Evolutionary conservation across 2,113 vertebrate genomes (phyloP), one percentile per base, ranked within the genome.

Genomic region (Ciconia maguari): DNA sequence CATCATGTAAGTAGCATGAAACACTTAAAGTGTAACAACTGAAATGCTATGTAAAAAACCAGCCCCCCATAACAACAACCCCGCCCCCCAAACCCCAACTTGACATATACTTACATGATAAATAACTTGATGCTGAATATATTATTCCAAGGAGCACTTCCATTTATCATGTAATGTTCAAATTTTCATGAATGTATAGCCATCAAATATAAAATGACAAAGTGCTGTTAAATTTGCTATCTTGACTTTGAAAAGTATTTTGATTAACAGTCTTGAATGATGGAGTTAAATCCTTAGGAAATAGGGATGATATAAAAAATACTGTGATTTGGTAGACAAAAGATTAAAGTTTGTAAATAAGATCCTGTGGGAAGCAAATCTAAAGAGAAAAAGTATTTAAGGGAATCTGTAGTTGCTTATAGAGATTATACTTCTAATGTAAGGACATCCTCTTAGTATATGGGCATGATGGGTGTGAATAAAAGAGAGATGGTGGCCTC

Each of bases 271-370:
- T 30, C 7, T 60, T n/a, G 68, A 75, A 54, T 12, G 49, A 48
- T 24, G 46, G 76, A 36, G 21, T 48, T 78, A 49, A 75, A 61
- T 74, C n/a, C 9, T 49, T 49, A 62, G 90, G 74, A 91, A 54
- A 62, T 4, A 41, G 24, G 17, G 19, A 30, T 78, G 69, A 46
- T 49, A 46, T 18, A 48, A 86, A 49, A 86, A 93, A 34, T 15
- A 16, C 5, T 66, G 55, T 54, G 57, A 61, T 93, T 90, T 64
- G 34, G 41, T 51, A 27, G 24, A 16, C 19, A 64, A 41, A 68
- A 60, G 48, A 13, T 7, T 75, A 0, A 70, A 55, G 17, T 48
- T 81, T 1, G 0, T 32, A 29, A 85, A 6, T 44, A 44, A 38
- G 24, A 18, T 82, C 29, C n/a, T 44, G 4, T 16, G 42, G 38